These are phyloP conservation scores for Lepidothrix coronata DNA, from an alignment of 2,113 vertebrate genomes.

Conservation along the genomic window DNA sequence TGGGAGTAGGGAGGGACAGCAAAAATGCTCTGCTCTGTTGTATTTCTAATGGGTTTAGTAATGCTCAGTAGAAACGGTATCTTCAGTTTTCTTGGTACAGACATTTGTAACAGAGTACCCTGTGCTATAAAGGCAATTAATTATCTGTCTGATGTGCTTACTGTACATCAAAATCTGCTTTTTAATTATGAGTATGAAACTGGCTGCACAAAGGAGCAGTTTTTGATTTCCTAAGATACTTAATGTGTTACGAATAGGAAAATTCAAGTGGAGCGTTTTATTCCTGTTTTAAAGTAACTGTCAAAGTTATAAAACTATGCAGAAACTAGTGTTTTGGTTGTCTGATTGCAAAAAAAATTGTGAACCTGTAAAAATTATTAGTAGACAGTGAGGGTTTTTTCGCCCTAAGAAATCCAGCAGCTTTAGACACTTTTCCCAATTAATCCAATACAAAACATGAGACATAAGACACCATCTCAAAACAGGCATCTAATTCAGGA, in stretches of 20 bases:
- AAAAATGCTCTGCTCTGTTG: neutral
- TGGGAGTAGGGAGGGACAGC: neutral
- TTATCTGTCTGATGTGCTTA: conserved; percentile 33
- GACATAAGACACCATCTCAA: neutral
- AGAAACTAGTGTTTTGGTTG: conserved; percentile 5
- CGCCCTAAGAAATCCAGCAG: neutral
- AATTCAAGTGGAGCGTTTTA: conserved; percentile 1
- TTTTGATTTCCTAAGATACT: conserved; percentile 48
- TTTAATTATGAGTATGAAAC: conserved; percentile 45
- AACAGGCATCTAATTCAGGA: neutral
- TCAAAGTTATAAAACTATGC: conserved; percentile 34
- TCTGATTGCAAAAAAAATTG: neutral
- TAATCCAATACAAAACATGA: neutral
- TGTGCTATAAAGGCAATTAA: conserved; percentile 39
- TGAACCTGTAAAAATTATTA: neutral
- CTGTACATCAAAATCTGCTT: conserved; percentile 39
- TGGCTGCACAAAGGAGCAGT: conserved; percentile 22
- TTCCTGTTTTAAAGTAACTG: conserved; percentile 7
- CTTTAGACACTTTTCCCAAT: conserved; percentile 4
- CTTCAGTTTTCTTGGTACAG: neutral
- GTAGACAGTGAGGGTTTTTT: neutral
- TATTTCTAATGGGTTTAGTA: conserved; percentile 10
- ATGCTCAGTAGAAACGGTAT: neutral
- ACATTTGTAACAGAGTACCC: neutral
- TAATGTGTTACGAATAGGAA: neutral